These are phyloP conservation scores for Nudaria mundana DNA, from an alignment of 2,888 invertebrate species.

Conservation along the genomic window DNA sequence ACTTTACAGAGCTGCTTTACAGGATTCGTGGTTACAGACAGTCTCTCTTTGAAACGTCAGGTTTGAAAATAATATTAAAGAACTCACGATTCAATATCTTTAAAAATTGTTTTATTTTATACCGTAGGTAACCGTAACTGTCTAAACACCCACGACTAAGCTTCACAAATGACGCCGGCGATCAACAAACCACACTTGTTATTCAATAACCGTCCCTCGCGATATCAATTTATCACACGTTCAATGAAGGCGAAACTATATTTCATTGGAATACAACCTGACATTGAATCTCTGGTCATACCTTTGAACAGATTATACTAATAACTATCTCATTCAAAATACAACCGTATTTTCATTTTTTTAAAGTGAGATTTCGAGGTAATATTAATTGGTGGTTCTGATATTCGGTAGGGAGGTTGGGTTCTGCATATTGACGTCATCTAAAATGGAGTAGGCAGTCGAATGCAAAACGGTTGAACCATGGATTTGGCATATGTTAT, in stretches of 20 bases:
- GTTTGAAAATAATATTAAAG: too few relatives aligned
- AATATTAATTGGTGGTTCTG: slow-evolving; percentile 17
- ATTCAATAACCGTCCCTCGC: slow-evolving; percentile 73
- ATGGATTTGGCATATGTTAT: slow-evolving; percentile 81
- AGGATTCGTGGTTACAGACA: too few relatives aligned
- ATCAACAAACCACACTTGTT: slow-evolving; percentile 69
- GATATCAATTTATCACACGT: slow-evolving; percentile 77
- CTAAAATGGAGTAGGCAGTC: slow-evolving; percentile 73
- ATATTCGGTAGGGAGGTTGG: slow-evolving; percentile 30
- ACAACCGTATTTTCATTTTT: slow-evolving; percentile 9
- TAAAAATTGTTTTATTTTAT: too few relatives aligned
- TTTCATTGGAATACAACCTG: slow-evolving; percentile 70
- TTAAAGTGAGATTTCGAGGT: background rate
- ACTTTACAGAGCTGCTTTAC: too few relatives aligned
- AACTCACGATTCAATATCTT: too few relatives aligned
- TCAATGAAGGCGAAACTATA: slow-evolving; percentile 80
- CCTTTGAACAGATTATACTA: slow-evolving; percentile 41
- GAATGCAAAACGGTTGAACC: slow-evolving; percentile 78
- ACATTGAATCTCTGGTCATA: slow-evolving; percentile 55
- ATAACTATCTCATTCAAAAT: slow-evolving; percentile 7
- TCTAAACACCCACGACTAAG: slow-evolving; percentile 26
- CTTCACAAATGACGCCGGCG: slow-evolving; percentile 38
- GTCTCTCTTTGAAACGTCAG: too few relatives aligned
- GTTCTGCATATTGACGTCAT: slow-evolving; percentile 78
- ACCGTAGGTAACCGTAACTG: too few relatives aligned